Conservation (phyloP, 2,888 invertebrate genomes). For the Ormia ochracea region DNA sequence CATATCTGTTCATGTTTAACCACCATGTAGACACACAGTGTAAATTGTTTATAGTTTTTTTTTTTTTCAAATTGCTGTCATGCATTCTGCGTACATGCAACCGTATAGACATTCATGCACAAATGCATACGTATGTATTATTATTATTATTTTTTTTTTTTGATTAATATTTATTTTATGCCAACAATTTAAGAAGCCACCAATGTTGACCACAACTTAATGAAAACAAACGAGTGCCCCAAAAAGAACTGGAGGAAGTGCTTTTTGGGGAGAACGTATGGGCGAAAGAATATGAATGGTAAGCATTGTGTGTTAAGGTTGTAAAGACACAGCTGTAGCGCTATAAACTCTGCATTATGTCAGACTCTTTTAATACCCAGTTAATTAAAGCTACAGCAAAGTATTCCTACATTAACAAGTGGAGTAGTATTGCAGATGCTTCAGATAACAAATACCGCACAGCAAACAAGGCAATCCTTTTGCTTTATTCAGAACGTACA, state of each 20-base stretch:
- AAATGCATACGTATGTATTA: too few relatives aligned
- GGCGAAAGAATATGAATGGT: not conserved
- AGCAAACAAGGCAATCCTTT: too few relatives aligned
- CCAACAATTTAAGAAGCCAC: conserved; percentile 62
- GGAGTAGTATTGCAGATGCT: too few relatives aligned
- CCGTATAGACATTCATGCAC: too few relatives aligned
- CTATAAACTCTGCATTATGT: not conserved
- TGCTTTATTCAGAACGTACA: too few relatives aligned
- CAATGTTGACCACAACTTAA: conserved; percentile 61
- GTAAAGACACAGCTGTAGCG: not conserved
- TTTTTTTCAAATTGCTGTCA: conserved; percentile 13
- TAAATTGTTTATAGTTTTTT: conserved; percentile 34
- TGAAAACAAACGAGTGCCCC: conserved; percentile 27
- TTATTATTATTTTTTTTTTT: too few relatives aligned
- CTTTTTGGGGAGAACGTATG: not conserved
- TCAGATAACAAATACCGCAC: too few relatives aligned
- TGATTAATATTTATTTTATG: conserved; percentile 52
- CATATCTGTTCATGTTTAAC: conserved; percentile 49
- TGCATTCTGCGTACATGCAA: too few relatives aligned
- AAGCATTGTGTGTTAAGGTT: not conserved
- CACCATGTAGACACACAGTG: conserved; percentile 53
- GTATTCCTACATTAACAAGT: not conserved
- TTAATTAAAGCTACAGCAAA: conserved; percentile 35
- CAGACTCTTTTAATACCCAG: conserved; percentile 36
- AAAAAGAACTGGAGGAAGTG: not conserved